Evolutionary conservation across 2,113 vertebrate genomes (phyloP).

Genomic region (Cyprinodon variegatus): DNA sequence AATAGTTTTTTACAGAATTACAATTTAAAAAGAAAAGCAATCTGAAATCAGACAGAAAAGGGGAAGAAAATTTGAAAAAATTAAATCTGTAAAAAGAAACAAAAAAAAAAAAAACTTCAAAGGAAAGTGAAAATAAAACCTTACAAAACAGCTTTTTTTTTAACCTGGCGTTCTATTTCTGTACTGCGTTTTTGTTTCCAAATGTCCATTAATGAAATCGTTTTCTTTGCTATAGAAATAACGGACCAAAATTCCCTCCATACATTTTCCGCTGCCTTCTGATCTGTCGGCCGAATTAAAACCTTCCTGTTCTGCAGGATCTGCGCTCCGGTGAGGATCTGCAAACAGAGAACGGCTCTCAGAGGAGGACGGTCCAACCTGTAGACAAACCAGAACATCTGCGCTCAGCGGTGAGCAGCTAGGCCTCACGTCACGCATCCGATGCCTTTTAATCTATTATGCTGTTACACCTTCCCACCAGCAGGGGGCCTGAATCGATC

Average conservation of each 20-base stretch:
- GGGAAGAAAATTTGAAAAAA: too few relatives aligned
- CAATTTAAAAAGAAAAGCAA: too few relatives aligned
- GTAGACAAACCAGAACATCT: conserved; percentile 81
- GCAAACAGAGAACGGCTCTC: conserved; percentile 63
- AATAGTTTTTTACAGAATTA: too few relatives aligned
- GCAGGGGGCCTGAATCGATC: conserved; percentile 9
- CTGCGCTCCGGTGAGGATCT: conserved; percentile 65
- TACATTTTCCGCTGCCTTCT: too few relatives aligned
- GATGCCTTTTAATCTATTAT: neutral
- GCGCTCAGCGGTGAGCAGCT: conserved; percentile 84
- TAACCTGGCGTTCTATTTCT: neutral
- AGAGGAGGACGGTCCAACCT: conserved; percentile 82
- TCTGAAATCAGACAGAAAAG: too few relatives aligned
- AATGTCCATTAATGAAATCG: too few relatives aligned
- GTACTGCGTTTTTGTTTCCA: conserved; percentile 10
- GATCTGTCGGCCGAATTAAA: too few relatives aligned
- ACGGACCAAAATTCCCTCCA: too few relatives aligned
- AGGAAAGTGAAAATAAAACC: too few relatives aligned
- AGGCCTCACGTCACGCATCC: neutral
- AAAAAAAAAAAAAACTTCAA: too few relatives aligned
- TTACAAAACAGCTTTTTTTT: neutral
- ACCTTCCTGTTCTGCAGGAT: conserved; percentile 72
- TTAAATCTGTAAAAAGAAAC: too few relatives aligned
- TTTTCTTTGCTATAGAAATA: too few relatives aligned
- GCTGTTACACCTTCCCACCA: conserved; percentile 5